phyloP scores from a whole-genome alignment of 2,797 vertebrate species.

The Coreius guichenoti region DNA sequence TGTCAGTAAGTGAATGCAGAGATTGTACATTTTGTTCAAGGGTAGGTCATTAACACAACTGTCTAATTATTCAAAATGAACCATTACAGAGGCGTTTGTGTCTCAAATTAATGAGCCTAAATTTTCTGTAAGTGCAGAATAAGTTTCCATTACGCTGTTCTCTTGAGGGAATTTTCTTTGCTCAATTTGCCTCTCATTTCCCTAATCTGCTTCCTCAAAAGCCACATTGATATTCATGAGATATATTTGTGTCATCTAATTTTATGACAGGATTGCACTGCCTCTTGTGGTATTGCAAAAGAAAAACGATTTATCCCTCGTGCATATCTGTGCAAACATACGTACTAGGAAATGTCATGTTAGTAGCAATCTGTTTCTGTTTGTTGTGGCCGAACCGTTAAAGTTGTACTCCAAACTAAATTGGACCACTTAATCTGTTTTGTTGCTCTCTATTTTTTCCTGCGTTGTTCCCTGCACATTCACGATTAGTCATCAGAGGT shows the following conservation, averaged over 20 bases:
- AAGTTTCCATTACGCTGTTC: constrained; percentile 36
- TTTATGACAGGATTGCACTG: constrained; percentile 28
- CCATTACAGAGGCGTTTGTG: background rate
- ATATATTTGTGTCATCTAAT: constrained; percentile 44
- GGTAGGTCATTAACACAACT: background rate
- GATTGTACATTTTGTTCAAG: background rate
- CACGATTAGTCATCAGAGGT: constrained; percentile 76
- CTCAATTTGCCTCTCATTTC: constrained; percentile 60
- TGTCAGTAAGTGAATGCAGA: background rate
- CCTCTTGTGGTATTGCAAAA: constrained; percentile 45
- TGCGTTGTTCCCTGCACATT: constrained; percentile 75
- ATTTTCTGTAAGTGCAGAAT: constrained; percentile 32
- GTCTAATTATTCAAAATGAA: constrained; percentile 8
- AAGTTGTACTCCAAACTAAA: constrained; percentile 56
- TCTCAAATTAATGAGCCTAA: constrained; percentile 19
- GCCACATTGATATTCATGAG: constrained; percentile 46
- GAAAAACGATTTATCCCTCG: background rate
- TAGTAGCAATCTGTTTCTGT: background rate
- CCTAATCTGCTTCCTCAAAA: constrained; percentile 49
- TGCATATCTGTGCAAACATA: constrained; percentile 13
- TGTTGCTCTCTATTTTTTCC: constrained; percentile 60
- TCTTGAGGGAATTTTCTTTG: constrained; percentile 38
- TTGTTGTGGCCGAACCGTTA: background rate
- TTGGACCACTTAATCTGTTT: constrained; percentile 69
- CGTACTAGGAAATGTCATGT: background rate